A percentile compares a stretch with the other conserved stretches of the same genome.
These are phyloP conservation scores for Talpa occidentalis DNA, from an alignment of 2,113 vertebrate species.

Conservation along the genomic window DNA sequence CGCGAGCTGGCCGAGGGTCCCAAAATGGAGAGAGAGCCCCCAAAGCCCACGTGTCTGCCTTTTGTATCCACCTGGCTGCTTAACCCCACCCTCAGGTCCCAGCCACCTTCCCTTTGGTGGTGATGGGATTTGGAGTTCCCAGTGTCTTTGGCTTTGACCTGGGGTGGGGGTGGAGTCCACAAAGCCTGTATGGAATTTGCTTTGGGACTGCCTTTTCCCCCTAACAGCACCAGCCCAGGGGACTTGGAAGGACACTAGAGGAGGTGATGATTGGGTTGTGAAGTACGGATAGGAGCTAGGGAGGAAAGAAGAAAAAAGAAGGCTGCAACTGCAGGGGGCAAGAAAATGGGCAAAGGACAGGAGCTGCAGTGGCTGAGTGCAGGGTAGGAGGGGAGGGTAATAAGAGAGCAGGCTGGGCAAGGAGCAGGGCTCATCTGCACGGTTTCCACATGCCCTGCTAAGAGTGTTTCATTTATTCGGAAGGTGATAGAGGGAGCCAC, in stretches of 20 bases:
- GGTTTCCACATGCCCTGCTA: not conserved
- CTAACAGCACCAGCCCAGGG: not conserved
- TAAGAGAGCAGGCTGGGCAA: not conserved
- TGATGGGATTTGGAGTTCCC: too few species aligned
- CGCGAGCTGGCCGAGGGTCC: too few species aligned
- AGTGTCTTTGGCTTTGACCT: too few species aligned
- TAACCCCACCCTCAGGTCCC: too few species aligned
- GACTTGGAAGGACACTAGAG: not conserved
- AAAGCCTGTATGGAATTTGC: too few species aligned
- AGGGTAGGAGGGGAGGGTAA: not conserved
- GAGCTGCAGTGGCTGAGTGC: not conserved
- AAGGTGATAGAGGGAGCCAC: not conserved
- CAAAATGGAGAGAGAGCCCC: too few species aligned
- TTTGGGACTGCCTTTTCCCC: too few species aligned
- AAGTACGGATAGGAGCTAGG: not conserved
- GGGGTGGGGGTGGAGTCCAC: too few species aligned
- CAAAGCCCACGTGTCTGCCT: too few species aligned
- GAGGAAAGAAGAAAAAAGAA: not conserved
- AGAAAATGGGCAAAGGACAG: not conserved
- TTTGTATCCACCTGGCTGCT: too few species aligned
- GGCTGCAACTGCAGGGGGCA: too few species aligned
- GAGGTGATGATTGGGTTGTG: not conserved
- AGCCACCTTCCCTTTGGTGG: too few species aligned
- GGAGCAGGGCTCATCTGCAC: not conserved
- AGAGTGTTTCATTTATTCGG: not conserved